phyloP scores from a whole-genome alignment of 2,888 invertebrate genomes.

The Eilema depressum region DNA sequence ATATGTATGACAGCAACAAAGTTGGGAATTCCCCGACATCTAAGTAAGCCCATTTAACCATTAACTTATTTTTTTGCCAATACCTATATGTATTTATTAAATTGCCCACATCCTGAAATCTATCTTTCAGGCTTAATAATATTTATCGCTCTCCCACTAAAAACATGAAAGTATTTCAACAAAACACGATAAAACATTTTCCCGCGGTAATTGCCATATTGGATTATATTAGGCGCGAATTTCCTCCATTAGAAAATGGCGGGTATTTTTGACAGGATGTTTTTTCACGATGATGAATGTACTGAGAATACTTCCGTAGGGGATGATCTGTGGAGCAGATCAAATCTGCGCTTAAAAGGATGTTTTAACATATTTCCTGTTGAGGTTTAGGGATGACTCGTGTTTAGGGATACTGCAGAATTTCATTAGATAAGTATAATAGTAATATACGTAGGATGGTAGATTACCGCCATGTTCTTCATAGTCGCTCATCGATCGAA shows the following conservation, averaged over 20 bases:
- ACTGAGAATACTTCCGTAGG: conserved; percentile 71
- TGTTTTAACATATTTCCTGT: conserved; percentile 43
- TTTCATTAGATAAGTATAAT: background rate
- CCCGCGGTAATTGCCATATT: conserved; percentile 56
- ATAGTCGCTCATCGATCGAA: no score
- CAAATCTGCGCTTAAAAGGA: conserved; percentile 52
- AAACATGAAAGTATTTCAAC: background rate
- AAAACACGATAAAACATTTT: background rate
- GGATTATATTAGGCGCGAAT: conserved; percentile 64
- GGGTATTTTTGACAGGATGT: conserved; percentile 61
- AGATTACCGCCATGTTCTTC: no score
- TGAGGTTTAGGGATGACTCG: conserved; percentile 17
- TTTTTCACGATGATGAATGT: conserved; percentile 71
- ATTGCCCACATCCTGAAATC: background rate
- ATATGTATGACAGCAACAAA: no score
- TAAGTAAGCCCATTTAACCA: no score
- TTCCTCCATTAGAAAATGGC: conserved; percentile 65
- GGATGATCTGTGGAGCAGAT: conserved; percentile 60
- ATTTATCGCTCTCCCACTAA: background rate
- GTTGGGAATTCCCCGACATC: no score
- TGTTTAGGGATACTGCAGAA: conserved; percentile 7
- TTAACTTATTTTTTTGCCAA: no score
- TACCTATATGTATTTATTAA: no score
- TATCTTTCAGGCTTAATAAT: background rate
- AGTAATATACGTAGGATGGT: background rate